These are phyloP conservation scores for Hippopotamyrus pictus DNA, from an alignment of 2,797 vertebrate species.

Conservation along the genomic window DNA sequence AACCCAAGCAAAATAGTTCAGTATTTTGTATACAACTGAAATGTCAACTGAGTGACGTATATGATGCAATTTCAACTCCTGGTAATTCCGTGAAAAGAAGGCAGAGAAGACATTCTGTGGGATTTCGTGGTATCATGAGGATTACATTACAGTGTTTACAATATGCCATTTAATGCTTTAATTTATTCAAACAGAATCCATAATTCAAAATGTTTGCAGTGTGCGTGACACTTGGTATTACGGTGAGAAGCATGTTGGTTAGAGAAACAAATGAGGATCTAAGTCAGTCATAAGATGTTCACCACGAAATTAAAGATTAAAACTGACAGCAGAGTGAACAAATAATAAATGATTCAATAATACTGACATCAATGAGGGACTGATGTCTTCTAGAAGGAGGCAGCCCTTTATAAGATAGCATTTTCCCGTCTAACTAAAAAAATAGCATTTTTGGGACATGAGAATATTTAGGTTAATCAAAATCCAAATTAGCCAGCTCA, in stretches of 20 bases:
- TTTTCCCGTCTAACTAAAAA: not conserved
- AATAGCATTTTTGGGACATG: not conserved
- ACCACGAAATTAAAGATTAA: not conserved
- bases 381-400: not conserved
- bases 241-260: not conserved
- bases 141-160: not conserved
- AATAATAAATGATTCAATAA: constrained; percentile 1
- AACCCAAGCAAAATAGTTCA: not conserved
- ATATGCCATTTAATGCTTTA: not conserved
- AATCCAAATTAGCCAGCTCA: not conserved
- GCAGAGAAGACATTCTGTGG: not conserved
- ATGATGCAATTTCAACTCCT: not conserved
- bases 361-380: not conserved
- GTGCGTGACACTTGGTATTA: not conserved
- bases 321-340: not conserved
- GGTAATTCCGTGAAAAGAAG: not conserved
- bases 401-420: not conserved
- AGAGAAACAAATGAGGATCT: not conserved
- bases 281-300: not conserved
- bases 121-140: not conserved
- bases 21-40: not conserved
- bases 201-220: not conserved
- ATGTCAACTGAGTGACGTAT: not conserved
- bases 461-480: not conserved
- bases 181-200: not conserved